Evolutionary conservation across 1,140 invertebrate genomes (phyloP), one percentile per base, ranked within the genome.

Genomic region (Drosophila bifasciata): DNA sequence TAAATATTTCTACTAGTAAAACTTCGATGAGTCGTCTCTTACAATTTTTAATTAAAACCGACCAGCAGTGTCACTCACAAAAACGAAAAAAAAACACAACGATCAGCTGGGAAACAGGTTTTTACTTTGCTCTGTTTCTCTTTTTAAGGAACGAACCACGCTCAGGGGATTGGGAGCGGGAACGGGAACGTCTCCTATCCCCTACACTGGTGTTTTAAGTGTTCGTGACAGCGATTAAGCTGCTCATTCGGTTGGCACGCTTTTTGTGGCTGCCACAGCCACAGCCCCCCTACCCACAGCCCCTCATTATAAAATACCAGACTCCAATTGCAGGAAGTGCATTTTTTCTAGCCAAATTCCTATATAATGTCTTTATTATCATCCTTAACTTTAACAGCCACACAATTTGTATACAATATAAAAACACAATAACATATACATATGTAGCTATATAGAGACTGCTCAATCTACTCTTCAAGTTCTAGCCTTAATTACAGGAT

Each of bases 301-400:
- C 61, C 40, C 57, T 59, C 56, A 84, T 84, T 85, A 84, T 73
- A 84, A 84, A 85, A 85, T 68, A 66, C 66, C 66, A 68, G 66
- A 50, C 49, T 68, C 66, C 64, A 46, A 40, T 46, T 63, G 62
- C 71, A 68, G 63, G 70, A 76, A 63, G 74, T 58, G 43, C 60
- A 64, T 45, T 62, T 68, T 83, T 73, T 64, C 55, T 59, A 56
- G 52, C 58, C 48, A 75, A 79, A 84, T 84, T 84, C 80, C 69
- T 79, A 50, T 56, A 53, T 85, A 84, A 84, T 85, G 60, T 84
- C 80, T 85, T 73, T 57, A 84, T 85, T 79, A 68, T 68, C 25
- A 64, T 48, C 43, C 61, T 32, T n/a, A 19, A 32, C 13, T 28
- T 1, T 11, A 36, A 36, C 13, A 36, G 1, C 11, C 32, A 36